Percentiles rank a stretch among this genome's conserved stretches.
Conservation (phyloP, 2,888 invertebrate species). For the Polyommatus icarus region DNA sequence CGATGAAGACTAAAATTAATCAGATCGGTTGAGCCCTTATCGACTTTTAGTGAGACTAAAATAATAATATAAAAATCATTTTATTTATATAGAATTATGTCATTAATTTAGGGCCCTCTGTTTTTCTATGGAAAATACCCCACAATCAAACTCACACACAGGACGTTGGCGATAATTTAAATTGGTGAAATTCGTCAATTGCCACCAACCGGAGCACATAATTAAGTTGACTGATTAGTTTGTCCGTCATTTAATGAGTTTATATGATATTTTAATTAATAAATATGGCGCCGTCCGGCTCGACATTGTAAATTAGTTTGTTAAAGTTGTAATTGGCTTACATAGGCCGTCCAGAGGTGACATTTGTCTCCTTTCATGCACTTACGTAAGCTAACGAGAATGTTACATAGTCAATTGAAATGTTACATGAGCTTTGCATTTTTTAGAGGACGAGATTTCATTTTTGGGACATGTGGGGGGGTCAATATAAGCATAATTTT, state of each 20-base stretch:
- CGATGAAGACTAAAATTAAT: too few species aligned
- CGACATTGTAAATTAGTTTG: conserved; percentile 13
- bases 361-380: neutral
- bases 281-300: conserved; percentile 19
- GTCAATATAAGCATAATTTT: too few species aligned
- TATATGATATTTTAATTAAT: conserved; percentile 26
- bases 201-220: conserved; percentile 4
- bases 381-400: neutral
- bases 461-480: too few species aligned
- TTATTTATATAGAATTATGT: too few species aligned
- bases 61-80: too few species aligned
- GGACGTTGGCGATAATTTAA: neutral
- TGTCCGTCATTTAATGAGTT: conserved; percentile 24
- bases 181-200: conserved; percentile 3
- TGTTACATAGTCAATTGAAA: neutral
- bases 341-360: neutral
- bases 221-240: conserved; percentile 25
- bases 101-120: too few species aligned
- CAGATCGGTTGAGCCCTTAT: too few species aligned
- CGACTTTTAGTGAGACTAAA: too few species aligned
- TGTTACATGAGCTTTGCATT: too few species aligned
- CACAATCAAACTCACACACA: neutral
- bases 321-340: conserved; percentile 19
- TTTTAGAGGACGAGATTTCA: too few species aligned
- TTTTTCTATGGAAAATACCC: neutral